Base-by-base conservation (phyloP, 2,113 vertebrate genomes). In the Alouatta palliata region DNA sequence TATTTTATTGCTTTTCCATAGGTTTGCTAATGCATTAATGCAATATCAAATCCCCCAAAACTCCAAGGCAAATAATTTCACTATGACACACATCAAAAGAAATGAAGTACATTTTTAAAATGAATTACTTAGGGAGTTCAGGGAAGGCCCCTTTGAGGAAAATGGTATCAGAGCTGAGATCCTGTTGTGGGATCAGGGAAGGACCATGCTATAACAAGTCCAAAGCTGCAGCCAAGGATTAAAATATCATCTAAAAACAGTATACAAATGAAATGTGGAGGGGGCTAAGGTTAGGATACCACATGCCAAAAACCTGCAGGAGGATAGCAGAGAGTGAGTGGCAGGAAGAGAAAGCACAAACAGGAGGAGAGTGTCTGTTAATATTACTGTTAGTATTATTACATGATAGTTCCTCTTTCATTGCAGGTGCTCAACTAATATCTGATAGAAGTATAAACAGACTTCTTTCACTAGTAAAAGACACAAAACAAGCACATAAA, bases 41-140 rank as follows among this genome's bases (percentile, higher is more conserved):
- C n/a, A 58, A 35, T n/a, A 37, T 16, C 2, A 16, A 79, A 56
- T 86, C 49, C 6, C 66, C 75, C 4, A 68, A 94, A 86, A 43
- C 7, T 81, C 9, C 5, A 37, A 52, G 16, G 21, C 58, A 90
- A 76, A 71, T 25, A 8, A 16, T 66, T 88, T 90, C 68, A 68
- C 19, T 66, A 32, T 82, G 40, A 70, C 10, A 66, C 19, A 76
- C 8, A 75, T 58, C 47, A 49, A 37, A 76, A 40, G 37, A 85
- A 94, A 82, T 73, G 16, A 76, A 92, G 56, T 73, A 66, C 32
- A 37, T 56, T 52, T 77, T 14, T 16, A 52, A 89, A 82, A 91
- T 66, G 47, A 95, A 64, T 64, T 49, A 76, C 3, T 82, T 49
- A 85, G 58, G 40, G 14, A 64, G 8, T 92, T 90, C 47, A 83